These are phyloP conservation scores for Lucilia cuprina DNA, from an alignment of 1,140 invertebrate genomes.

Conservation along the genomic window DNA sequence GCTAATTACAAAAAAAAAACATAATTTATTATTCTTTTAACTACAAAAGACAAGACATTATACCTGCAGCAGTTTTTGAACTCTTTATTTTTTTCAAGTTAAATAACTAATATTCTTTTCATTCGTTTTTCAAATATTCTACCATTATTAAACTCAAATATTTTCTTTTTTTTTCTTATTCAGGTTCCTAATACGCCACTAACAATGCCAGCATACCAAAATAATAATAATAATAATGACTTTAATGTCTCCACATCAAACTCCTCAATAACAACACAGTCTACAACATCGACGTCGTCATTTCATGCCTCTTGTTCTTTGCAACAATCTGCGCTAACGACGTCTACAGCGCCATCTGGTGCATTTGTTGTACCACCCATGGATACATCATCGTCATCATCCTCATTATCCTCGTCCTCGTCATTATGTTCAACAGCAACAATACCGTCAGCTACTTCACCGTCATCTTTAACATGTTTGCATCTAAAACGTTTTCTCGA, in stretches of 20 bases:
- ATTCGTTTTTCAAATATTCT: not conserved
- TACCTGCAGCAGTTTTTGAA: not conserved
- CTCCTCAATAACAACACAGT: slow-evolving; percentile 57
- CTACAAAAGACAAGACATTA: not conserved
- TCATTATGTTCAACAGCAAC: slow-evolving; percentile 40
- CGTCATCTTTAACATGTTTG: slow-evolving; percentile 45
- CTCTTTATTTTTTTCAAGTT: not conserved
- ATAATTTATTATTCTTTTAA: not conserved
- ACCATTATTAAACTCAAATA: not conserved
- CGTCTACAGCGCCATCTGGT: slow-evolving; percentile 47
- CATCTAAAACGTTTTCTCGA: slow-evolving; percentile 55
- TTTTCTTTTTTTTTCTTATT: slow-evolving; percentile 40
- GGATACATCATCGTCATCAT: slow-evolving; percentile 43
- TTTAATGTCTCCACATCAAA: slow-evolving; percentile 40
- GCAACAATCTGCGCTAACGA: slow-evolving; percentile 51
- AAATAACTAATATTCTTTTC: slow-evolving; percentile 24
- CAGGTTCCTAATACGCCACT: slow-evolving; percentile 61
- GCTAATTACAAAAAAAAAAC: not conserved
- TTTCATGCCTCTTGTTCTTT: slow-evolving; percentile 57
- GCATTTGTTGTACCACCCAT: slow-evolving; percentile 48
- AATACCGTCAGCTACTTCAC: slow-evolving; percentile 25
- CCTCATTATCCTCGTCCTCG: slow-evolving; percentile 53
- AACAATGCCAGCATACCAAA: slow-evolving; percentile 42
- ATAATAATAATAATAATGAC: slow-evolving; percentile 38
- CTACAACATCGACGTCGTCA: slow-evolving; percentile 44